Evolutionary conservation across 2,888 invertebrate genomes (phyloP).

Genomic region (Drosophila austrosaltans): DNA sequence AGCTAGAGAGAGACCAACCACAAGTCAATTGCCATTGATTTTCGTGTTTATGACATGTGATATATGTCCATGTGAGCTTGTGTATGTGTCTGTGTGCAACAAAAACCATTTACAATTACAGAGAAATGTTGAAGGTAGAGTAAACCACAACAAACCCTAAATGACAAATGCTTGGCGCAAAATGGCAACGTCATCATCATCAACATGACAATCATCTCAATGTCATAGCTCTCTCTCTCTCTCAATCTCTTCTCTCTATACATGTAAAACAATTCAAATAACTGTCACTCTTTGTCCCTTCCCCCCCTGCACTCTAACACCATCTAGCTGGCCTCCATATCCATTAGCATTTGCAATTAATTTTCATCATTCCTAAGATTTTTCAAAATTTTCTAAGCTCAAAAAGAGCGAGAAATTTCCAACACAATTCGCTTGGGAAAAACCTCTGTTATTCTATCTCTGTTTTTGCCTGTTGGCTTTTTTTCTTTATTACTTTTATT

Average conservation of each 20-base stretch:
- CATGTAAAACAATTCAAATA: slow-evolving; percentile 41
- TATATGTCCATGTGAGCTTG: slow-evolving; percentile 11
- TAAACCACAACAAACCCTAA: slow-evolving; percentile 36
- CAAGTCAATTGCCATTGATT: slow-evolving; percentile 52
- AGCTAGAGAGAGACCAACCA: slow-evolving; percentile 46
- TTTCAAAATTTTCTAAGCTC: slow-evolving; percentile 56
- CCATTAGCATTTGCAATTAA: slow-evolving; percentile 70
- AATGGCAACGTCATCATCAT: slow-evolving; percentile 49
- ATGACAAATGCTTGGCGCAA: slow-evolving; percentile 52
- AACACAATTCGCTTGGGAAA: slow-evolving; percentile 46
- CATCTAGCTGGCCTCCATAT: slow-evolving; percentile 14
- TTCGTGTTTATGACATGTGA: slow-evolving; percentile 58
- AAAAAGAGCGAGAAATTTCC: slow-evolving; percentile 38
- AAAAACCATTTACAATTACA: slow-evolving; percentile 22
- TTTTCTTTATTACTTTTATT: slow-evolving; percentile 44
- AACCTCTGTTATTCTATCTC: slow-evolving; percentile 21
- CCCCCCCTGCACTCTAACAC: neutral
- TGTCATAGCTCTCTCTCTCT: slow-evolving; percentile 10
- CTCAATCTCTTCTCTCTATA: neutral
- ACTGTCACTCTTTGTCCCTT: slow-evolving; percentile 32
- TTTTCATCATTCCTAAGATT: slow-evolving; percentile 61
- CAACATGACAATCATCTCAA: slow-evolving; percentile 49
- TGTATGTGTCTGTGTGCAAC: slow-evolving; percentile 6
- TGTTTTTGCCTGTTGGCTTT: neutral
- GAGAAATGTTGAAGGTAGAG: slow-evolving; percentile 17